phyloP scores from a whole-genome alignment of 2,888 invertebrate species.

The Lumbricus terrestris region DNA sequence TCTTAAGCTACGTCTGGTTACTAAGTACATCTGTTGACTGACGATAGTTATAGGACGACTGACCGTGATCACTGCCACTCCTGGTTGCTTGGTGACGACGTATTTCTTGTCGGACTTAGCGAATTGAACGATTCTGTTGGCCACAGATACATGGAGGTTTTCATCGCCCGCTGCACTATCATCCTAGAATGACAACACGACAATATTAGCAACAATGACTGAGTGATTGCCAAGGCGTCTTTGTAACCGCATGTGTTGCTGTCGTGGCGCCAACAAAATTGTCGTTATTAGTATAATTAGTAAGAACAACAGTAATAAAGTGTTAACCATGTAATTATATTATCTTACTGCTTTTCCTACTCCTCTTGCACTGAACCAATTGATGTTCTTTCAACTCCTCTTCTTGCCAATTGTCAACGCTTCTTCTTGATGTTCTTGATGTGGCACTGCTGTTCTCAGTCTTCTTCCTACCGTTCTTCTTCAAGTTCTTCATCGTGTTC shows the following conservation, averaged over 20 bases:
- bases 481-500: not conserved
- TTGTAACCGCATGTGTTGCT: too few species aligned
- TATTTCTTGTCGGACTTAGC: slow-evolving; percentile 50
- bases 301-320: too few species aligned
- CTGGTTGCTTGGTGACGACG: slow-evolving; percentile 31
- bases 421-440: too few species aligned
- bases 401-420: too few species aligned
- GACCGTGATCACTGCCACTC: slow-evolving; percentile 31
- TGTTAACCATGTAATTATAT: not conserved
- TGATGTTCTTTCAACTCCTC: too few species aligned
- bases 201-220: not conserved
- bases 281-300: too few species aligned
- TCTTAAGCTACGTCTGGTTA: too few species aligned
- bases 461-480: not conserved
- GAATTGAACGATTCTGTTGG: slow-evolving; percentile 55
- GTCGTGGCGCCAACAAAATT: too few species aligned
- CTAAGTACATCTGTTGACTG: too few species aligned
- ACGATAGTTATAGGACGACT: too few species aligned
- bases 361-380: not conserved
- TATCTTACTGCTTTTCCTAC: not conserved
- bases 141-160: slow-evolving; percentile 55
- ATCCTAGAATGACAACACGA: slow-evolving; percentile 44
- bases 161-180: slow-evolving; percentile 56
- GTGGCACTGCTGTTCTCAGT: too few species aligned
- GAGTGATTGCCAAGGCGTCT: too few species aligned